These are phyloP conservation scores for Perizoma affinitatum DNA, from an alignment of 2,888 invertebrate species.

Conservation along the genomic window DNA sequence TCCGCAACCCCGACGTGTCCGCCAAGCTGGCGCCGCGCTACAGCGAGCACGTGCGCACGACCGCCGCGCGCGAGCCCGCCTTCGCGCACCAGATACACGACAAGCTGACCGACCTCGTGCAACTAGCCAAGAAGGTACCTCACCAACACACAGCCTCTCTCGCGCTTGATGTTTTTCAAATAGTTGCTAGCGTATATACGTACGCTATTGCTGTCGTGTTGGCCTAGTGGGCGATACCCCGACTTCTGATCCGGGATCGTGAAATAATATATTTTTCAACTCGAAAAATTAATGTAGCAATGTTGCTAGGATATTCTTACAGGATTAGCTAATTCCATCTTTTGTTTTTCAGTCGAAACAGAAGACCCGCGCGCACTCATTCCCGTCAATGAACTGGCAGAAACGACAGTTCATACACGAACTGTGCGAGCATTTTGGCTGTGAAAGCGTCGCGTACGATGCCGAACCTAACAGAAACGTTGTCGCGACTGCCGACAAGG, in stretches of 20 bases:
- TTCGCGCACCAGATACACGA: slow-evolving; percentile 94
- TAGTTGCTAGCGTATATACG: too few relatives aligned
- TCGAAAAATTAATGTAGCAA: too few relatives aligned
- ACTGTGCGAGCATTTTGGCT: slow-evolving; percentile 96
- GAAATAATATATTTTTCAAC: too few relatives aligned
- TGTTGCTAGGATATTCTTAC: too few relatives aligned
- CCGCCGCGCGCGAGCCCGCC: slow-evolving; percentile 91
- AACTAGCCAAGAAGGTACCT: slow-evolving; percentile 91
- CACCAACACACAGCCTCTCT: too few relatives aligned
- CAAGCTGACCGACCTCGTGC: slow-evolving; percentile 92
- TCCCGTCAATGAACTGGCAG: slow-evolving; percentile 96
- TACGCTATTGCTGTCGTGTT: too few relatives aligned
- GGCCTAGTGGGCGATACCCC: too few relatives aligned
- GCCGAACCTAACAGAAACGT: slow-evolving; percentile 97
- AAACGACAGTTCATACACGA: slow-evolving; percentile 97
- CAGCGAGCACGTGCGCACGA: slow-evolving; percentile 92
- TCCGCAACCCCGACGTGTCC: slow-evolving; percentile 93
- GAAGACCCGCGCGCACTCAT: slow-evolving; percentile 92
- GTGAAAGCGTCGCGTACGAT: slow-evolving; percentile 97
- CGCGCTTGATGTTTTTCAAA: too few relatives aligned
- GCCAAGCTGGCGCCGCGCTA: slow-evolving; percentile 93
- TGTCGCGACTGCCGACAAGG: slow-evolving; percentile 93
- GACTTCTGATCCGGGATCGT: too few relatives aligned
- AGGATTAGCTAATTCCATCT: too few relatives aligned
- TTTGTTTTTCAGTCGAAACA: slow-evolving; percentile 86